Percentiles rank a stretch among this genome's conserved stretches.
Conservation (phyloP, 2,888 invertebrate genomes). For the Synergus itoensis region DNA sequence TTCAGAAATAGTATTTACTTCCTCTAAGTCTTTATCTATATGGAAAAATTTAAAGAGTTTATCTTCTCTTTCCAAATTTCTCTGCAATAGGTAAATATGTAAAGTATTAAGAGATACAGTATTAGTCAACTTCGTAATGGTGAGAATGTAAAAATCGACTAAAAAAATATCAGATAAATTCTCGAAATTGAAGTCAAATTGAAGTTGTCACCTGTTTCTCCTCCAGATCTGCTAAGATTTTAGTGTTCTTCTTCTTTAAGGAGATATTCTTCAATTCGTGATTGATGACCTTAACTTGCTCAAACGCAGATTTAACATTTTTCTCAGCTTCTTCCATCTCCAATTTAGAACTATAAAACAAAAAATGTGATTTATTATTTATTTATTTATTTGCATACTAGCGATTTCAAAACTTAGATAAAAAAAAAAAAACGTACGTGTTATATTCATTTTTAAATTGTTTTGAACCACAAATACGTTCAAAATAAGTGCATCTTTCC, state of each 20-base stretch:
- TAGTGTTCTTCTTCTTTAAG: background rate
- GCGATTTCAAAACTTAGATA: background rate
- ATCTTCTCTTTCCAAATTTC: background rate
- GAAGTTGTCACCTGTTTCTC: slow-evolving; percentile 2
- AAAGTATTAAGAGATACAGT: too few relatives aligned
- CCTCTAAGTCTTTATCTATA: slow-evolving; percentile 90
- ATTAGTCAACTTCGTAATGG: too few relatives aligned
- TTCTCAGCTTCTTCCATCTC: background rate
- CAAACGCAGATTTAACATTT: background rate
- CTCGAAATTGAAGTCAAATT: background rate
- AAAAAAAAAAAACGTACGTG: slow-evolving; percentile 57
- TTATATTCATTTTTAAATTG: slow-evolving; percentile 95
- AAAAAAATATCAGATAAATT: too few relatives aligned
- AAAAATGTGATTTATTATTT: background rate
- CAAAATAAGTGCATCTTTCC: slow-evolving; percentile 95
- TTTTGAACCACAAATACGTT: slow-evolving; percentile 98
- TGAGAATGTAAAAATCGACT: too few relatives aligned
- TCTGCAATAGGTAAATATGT: background rate
- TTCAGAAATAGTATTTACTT: slow-evolving; percentile 86
- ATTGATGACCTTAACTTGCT: background rate
- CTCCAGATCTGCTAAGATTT: background rate
- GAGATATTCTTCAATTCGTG: background rate
- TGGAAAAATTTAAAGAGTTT: slow-evolving; percentile 69
- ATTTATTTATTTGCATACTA: background rate
- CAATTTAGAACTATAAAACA: background rate